These are phyloP conservation scores for zebrafish (Danio rerio) DNA, from an alignment of 2,113 vertebrate genomes.

Conservation along the genomic window DNA sequence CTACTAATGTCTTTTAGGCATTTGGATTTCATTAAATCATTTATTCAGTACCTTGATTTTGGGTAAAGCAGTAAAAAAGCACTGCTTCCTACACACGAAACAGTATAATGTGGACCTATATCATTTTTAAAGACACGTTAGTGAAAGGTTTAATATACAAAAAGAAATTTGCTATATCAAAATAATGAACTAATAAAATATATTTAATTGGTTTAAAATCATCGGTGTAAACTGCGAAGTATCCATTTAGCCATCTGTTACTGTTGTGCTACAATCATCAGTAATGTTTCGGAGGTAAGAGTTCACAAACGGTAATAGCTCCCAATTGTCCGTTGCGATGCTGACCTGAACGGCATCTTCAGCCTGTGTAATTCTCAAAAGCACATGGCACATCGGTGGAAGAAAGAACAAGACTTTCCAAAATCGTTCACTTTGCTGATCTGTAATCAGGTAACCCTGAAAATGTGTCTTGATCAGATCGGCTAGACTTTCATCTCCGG, in stretches of 20 bases:
- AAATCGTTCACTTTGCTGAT: conserved; percentile 42
- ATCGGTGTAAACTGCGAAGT: not conserved
- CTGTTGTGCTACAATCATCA: not conserved
- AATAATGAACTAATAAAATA: not conserved
- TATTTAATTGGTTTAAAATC: not conserved
- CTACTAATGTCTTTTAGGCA: not conserved
- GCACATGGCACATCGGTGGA: conserved; percentile 77
- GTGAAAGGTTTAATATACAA: not conserved
- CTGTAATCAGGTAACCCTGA: conserved; percentile 72
- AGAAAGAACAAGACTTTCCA: conserved; percentile 79
- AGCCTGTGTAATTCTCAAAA: conserved; percentile 71
- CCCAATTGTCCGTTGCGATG: conserved; percentile 84
- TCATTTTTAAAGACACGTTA: not conserved
- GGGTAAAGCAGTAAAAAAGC: not conserved
- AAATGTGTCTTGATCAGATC: conserved; percentile 74
- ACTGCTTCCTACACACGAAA: not conserved
- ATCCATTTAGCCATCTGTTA: not conserved
- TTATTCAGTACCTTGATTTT: not conserved
- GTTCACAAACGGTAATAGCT: conserved; percentile 76
- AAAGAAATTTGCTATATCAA: not conserved
- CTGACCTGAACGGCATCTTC: conserved; percentile 71
- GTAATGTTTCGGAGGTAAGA: conserved; percentile 75
- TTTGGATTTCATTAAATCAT: conserved; percentile 2
- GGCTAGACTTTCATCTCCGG: conserved; percentile 61
- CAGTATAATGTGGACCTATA: not conserved